Percentiles rank a stretch among this genome's conserved stretches.
phyloP scores from a whole-genome alignment of 2,113 vertebrate species.

The Gnathonemus echidnorhynchus region DNA sequence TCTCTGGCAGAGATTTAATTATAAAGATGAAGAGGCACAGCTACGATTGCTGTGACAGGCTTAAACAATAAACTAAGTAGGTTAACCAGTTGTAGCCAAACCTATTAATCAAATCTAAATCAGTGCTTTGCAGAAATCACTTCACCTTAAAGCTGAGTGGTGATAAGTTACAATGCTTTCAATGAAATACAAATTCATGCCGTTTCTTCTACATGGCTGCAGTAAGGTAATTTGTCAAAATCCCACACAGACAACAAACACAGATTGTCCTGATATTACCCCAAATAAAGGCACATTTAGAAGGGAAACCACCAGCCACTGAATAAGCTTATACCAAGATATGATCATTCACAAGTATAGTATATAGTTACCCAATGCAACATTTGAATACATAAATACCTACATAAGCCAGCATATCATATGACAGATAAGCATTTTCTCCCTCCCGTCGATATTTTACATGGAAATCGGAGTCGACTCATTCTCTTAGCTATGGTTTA shows the following conservation, averaged over 20 bases:
- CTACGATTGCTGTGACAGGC: background rate
- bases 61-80: background rate
- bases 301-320: background rate
- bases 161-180: background rate
- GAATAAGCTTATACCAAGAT: background rate
- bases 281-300: background rate
- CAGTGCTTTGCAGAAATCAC: background rate
- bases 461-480: background rate
- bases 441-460: background rate
- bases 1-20: background rate
- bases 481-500: background rate
- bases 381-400: background rate
- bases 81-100: background rate
- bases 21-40: background rate
- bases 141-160: background rate
- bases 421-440: background rate
- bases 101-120: background rate
- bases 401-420: background rate
- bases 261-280: background rate
- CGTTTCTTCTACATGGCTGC: background rate
- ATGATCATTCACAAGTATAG: background rate
- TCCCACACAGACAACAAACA: background rate
- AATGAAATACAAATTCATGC: background rate
- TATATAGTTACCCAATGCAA: slow-evolving; percentile 1
- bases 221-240: background rate